Base-by-base conservation (phyloP, 2,113 vertebrate genomes). In the Microtus richardsoni region DNA sequence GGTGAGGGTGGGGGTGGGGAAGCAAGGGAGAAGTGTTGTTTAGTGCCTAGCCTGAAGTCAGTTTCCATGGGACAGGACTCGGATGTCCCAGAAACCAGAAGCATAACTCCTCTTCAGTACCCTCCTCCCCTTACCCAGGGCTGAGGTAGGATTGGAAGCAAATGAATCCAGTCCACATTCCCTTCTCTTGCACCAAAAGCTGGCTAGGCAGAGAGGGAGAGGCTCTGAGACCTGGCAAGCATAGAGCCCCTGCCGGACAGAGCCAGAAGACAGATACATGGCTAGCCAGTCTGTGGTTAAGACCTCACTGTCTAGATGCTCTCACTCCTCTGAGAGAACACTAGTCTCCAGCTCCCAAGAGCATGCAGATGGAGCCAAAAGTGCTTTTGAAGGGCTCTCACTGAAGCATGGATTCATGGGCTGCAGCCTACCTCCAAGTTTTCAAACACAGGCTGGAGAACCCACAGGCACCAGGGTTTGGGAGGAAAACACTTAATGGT, bases 1-100 rank as follows among this genome's bases (percentile, higher is more conserved):
- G 62, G 9, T 39, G 52, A 3, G 16, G 26, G 2, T 4, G 14
- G 0, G 30, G 1, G n/a, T 28, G 11, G 7, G 30, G 8, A 30
- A 58, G n/a, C 77, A 52, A 75, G 62, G 3, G 2, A 4, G 22
- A 49, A 62, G n/a, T n/a, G 47, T 36, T 60, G 11, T n/a, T 41
- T 22, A 5, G 7, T 2, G 16, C 33, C 79, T 47, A 44, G 0
- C 74, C 68, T 0, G 21, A 74, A 54, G 11, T 82, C 60, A 5
- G 77, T n/a, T 39, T 71, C 68, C 44, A 62, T 5, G 17, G 5
- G n/a, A n/a, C 3, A 30, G 39, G 64, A 39, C 44, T 73, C 9
- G 3, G 64, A 22, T 49, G 60, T 28, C 22, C 33, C 47, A 7
- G 12, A 91, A 70, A 54, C 39, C 26, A 36, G 22, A 14, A 64